Evolutionary conservation across 2,113 vertebrate species (phyloP).

Genomic region (Riparia riparia): DNA sequence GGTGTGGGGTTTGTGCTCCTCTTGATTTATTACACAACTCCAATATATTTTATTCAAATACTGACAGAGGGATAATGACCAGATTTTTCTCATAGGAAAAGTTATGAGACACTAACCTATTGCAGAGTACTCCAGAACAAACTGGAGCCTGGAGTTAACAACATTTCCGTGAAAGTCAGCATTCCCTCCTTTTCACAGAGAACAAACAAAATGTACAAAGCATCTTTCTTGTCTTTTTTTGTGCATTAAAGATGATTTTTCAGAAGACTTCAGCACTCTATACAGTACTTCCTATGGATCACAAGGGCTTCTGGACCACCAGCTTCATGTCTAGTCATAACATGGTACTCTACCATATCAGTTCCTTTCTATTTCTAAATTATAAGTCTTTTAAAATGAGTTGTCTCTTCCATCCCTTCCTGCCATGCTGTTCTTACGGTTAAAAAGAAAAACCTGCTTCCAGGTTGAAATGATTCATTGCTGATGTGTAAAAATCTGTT

Average conservation of each 20-base stretch:
- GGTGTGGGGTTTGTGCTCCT: background rate
- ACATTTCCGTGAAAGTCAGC: background rate
- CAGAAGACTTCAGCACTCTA: background rate
- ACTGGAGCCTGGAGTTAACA: background rate
- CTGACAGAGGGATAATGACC: background rate
- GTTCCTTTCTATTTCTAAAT: background rate
- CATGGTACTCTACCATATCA: background rate
- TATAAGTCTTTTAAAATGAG: background rate
- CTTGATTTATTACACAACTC: background rate
- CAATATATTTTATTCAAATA: background rate
- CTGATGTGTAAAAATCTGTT: background rate
- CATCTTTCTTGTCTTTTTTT: background rate
- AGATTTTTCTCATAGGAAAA: conserved; percentile 10
- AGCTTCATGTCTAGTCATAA: background rate
- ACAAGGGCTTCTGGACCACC: background rate
- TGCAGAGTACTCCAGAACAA: background rate
- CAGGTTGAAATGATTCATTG: background rate
- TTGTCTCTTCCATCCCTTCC: background rate
- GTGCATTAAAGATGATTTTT: background rate
- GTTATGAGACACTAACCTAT: background rate
- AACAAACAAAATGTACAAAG: background rate
- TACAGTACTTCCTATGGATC: background rate
- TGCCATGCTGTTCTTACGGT: background rate
- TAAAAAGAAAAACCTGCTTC: background rate
- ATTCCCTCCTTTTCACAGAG: background rate